phyloP scores from a whole-genome alignment of 2,113 vertebrate species.

The Ancistrus triradiatus region DNA sequence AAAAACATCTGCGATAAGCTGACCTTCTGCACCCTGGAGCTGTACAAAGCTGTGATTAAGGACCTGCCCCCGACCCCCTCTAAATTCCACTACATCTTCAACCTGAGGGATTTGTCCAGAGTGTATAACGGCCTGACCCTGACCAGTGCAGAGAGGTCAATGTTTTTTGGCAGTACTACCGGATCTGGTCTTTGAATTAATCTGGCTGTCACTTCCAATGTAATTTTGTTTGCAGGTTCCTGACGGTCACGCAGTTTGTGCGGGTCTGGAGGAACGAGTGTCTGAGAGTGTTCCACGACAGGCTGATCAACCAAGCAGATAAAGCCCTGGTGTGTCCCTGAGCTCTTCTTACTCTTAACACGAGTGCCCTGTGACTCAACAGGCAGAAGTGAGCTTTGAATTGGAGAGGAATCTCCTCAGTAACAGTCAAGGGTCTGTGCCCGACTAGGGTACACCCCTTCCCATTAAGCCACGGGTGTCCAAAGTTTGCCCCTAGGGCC shows the following conservation, averaged over 20 bases:
- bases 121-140: conserved; percentile 83
- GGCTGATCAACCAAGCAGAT: conserved; percentile 83
- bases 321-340: conserved; percentile 84
- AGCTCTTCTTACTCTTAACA: too few species aligned
- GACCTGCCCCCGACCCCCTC: conserved; percentile 92
- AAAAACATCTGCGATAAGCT: conserved; percentile 71
- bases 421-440: too few species aligned
- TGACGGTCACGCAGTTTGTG: conserved; percentile 81
- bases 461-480: too few species aligned
- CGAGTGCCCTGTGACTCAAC: too few species aligned
- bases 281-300: conserved; percentile 91
- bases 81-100: conserved; percentile 98
- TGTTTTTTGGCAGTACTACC: neutral
- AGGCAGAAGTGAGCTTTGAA: too few species aligned
- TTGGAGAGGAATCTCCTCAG: too few species aligned
- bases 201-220: neutral
- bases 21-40: conserved; percentile 81
- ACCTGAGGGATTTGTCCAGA: conserved; percentile 88
- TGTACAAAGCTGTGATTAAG: conserved; percentile 80
- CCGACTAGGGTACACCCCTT: too few species aligned
- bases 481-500: too few species aligned
- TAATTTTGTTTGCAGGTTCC: conserved; percentile 71
- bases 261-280: conserved; percentile 96
- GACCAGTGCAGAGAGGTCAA: conserved; percentile 80
- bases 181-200: neutral